Evolutionary conservation across 1,140 invertebrate species (phyloP), one percentile per base, ranked within the genome.

Genomic region (Neodiprion virginianus): DNA sequence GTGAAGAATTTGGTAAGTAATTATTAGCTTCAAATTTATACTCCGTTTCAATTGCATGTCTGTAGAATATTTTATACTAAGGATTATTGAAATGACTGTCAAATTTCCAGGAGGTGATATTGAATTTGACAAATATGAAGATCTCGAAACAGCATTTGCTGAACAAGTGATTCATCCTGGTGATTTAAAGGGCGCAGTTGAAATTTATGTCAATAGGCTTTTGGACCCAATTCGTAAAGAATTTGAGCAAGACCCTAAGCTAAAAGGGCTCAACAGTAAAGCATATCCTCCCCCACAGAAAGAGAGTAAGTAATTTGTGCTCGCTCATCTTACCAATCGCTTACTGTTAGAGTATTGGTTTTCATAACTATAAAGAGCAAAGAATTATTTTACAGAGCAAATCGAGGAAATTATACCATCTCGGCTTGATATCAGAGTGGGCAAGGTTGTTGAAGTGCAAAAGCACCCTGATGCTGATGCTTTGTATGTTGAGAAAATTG

Each of bases 391-490:
- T 7, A 50, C 70, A 83, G 81, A 85, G 72, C 67, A 61, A 48
- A 82, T 78, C n/a, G 93, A 94, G 81, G 93, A 94, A 82, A 86
- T 95, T 78, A 88, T 89, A 28, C 95, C 95, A 71, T 89, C 91
- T 70, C 91, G 93, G 74, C 86, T 99, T 68, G 97, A 99, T 86
- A 95, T 99, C 48, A 90, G 96, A 81, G 93, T 99, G 50, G 98
- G 98, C n/a, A 93, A 94, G 84, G 97, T 99, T 78, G 89, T 98
- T 1, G 92, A 96, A 80, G 95, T 97, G 5, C 90, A 93, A n/a
- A 96, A 91, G 82, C 98, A 99, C 91, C 97, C 97, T 0, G 97
- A 99, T 89, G 98, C 98, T 28, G 98, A 99, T 88, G 91, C 93
- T 67, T 89, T 99, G 0, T 99, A 99, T 89, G 94, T 99, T 11